Evolutionary conservation across 2,113 vertebrate genomes (phyloP).

Genomic region (Syrmaticus mikado): DNA sequence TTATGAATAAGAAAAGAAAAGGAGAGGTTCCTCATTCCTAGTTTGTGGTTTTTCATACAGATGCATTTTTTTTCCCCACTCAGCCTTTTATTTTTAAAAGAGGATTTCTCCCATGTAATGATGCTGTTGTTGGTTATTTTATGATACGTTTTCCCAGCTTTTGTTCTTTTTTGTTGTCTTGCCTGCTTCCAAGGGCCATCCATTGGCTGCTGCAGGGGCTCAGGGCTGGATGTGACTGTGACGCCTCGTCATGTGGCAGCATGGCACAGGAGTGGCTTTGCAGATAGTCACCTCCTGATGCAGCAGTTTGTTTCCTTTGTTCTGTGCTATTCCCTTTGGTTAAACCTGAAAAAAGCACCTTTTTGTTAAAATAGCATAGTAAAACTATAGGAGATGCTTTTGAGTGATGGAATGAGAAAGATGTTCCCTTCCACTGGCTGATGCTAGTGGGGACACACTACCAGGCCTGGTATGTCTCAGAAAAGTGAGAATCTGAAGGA

Average conservation of each 20-base stretch:
- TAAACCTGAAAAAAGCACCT: background rate
- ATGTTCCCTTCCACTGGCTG: conserved; percentile 4
- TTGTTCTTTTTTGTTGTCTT: background rate
- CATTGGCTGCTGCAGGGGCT: background rate
- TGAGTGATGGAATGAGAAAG: background rate
- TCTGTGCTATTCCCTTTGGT: background rate
- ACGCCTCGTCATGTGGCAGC: rapidly evolving
- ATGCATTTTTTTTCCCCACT: background rate
- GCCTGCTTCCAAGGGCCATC: background rate
- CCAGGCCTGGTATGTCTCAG: background rate
- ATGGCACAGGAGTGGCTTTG: background rate
- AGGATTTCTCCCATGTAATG: background rate
- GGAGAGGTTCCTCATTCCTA: background rate
- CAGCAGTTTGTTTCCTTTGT: background rate
- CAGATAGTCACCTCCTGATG: background rate
- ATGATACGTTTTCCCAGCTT: background rate
- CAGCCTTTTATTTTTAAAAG: conserved; percentile 22
- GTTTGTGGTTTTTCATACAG: background rate
- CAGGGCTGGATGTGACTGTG: rapidly evolving
- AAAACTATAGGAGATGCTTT: background rate
- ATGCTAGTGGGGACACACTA: background rate
- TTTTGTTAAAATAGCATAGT: background rate
- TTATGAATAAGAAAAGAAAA: background rate
- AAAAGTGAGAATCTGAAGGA: background rate
- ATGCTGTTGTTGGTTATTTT: conserved; percentile 3